A percentile compares a stretch with the other conserved stretches of the same genome.
Conservation (phyloP, 1,140 invertebrate species). For the Drosophila lowei region DNA sequence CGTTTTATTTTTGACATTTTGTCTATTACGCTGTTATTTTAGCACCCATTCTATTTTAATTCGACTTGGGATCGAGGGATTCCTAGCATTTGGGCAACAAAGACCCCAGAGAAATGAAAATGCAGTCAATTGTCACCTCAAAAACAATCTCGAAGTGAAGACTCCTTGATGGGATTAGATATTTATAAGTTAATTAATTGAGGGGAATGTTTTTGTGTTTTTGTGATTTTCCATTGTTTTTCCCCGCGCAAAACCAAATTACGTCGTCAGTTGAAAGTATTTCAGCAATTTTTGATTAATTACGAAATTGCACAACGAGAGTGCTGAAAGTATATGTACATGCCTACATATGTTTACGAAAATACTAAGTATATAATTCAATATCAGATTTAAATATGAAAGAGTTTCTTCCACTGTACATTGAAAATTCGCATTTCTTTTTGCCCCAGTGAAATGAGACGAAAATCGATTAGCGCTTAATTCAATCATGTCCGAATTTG, state of each 20-base stretch:
- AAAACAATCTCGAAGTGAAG: constrained; percentile 2
- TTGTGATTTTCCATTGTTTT: constrained; percentile 31
- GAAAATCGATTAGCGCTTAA: constrained; percentile 18
- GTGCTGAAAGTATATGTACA: constrained; percentile 2
- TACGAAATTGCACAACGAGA: constrained; percentile 7
- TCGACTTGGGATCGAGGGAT: constrained; percentile 61
- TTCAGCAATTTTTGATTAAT: constrained; percentile 57
- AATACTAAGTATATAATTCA: constrained; percentile 10
- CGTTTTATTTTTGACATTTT: constrained; percentile 66
- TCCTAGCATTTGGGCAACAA: constrained; percentile 34
- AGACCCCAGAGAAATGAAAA: constrained; percentile 23
- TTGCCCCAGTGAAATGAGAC: neutral
- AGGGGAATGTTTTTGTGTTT: constrained; percentile 22
- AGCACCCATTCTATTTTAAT: constrained; percentile 48
- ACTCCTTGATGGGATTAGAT: constrained; percentile 14
- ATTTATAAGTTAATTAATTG: constrained; percentile 7
- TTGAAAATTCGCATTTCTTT: constrained; percentile 18
- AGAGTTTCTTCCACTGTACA: neutral
- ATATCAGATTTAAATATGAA: constrained; percentile 5
- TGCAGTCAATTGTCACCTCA: constrained; percentile 37
- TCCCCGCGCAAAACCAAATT: neutral
- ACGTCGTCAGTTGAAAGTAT: constrained; percentile 21
- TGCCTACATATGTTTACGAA: neutral
- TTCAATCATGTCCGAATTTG: constrained; percentile 17
- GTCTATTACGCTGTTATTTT: constrained; percentile 71